Evolutionary conservation across 2,888 invertebrate species (phyloP), one percentile per base, ranked within the genome.

Genomic region (Ennomos fuscantarius): DNA sequence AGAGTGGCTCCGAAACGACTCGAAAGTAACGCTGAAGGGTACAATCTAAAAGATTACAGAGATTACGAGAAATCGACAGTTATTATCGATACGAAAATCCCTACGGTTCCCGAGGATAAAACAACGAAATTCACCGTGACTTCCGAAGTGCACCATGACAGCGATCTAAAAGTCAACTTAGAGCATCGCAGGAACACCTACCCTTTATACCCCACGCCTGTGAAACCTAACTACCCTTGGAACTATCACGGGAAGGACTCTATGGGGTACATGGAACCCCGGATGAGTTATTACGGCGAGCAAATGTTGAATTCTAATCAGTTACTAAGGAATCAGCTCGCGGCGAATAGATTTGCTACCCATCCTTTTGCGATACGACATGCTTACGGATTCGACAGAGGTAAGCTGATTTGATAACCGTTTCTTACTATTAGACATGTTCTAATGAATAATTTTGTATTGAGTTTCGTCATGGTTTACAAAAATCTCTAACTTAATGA

Each of bases 381-480:
- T 56, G 71, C 84, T 8, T 90, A 86, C 55, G 87, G 84, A 68
- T 84, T 82, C 61, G 87, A 89, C 55, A 84, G 87, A 87, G 88
- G 91, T 91, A 62, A 77, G 82, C 12, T 24, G 24, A 24, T 24
- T 24, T 24, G 24, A 24, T 24, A 3, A 24, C 3, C 24, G 24
- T 24, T 24, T 24, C 24, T 24, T 24, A 24, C 6, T 6, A 24
- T 24, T 6, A 24, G 24, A 24, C 24, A 24, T 24, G 24, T 24
- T 6, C 1, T 24, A 24, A 24, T 24, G 5, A 6, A 3, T 24
- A 1, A 24, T 24, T 24, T 6, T 24, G 24, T 3, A 6, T 24
- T 24, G 6, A 24, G 24, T 6, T 24, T 24, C 24, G 24, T 24
- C 6, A 6, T 24, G 24, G 0, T 24, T 24, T 24, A 24, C 24